Conservation (phyloP, 1,140 invertebrate species). For the Lepidurus arcticus region DNA sequence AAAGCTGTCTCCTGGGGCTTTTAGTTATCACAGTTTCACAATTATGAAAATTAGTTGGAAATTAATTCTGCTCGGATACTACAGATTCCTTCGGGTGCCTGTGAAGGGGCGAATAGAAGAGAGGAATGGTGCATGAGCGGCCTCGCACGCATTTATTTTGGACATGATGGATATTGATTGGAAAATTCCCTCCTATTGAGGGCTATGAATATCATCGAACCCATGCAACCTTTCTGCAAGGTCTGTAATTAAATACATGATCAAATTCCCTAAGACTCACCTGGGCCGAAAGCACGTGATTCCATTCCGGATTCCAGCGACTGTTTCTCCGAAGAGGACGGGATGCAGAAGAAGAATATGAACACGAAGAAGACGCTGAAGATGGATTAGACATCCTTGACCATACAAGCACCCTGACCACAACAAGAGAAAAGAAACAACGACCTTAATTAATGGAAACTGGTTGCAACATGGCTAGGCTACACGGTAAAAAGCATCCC, state of each 20-base stretch:
- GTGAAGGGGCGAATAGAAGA: too few relatives aligned
- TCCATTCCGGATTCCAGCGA: conserved; percentile 30
- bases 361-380: conserved; percentile 2
- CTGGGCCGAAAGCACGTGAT: conserved; percentile 28
- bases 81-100: too few relatives aligned
- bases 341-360: not conserved
- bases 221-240: not conserved
- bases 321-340: not conserved
- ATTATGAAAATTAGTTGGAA: too few relatives aligned
- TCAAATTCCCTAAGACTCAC: not conserved
- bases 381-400: not conserved
- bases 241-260: not conserved
- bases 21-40: too few relatives aligned
- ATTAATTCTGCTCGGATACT: too few relatives aligned
- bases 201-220: not conserved
- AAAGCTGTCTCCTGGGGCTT: too few relatives aligned
- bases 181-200: not conserved
- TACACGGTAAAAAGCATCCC: too few relatives aligned
- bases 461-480: not conserved
- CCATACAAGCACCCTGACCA: not conserved
- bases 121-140: too few relatives aligned
- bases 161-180: not conserved
- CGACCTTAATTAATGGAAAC: not conserved
- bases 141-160: too few relatives aligned
- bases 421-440: not conserved